These are phyloP conservation scores for Apostichopus leukothele DNA, from an alignment of 53 echinoderm and acorn worm genomes.

Conservation along the genomic window DNA sequence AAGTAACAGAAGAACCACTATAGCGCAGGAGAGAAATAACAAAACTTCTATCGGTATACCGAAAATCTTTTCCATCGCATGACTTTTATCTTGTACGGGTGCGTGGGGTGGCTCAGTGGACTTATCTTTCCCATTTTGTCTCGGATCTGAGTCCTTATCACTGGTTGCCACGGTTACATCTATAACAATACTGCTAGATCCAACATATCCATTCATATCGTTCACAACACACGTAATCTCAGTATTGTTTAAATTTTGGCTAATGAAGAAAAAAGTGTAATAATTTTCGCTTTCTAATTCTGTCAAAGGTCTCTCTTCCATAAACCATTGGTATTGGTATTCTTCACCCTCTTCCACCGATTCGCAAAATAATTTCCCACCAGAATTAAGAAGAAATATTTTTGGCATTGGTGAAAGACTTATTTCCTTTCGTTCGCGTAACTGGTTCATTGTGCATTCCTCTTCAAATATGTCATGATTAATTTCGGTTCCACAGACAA, in stretches of 20 bases:
- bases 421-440: slow-evolving; percentile 7
- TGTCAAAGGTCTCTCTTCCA: background rate
- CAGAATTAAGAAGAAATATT: background rate
- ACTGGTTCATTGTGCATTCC: slow-evolving; percentile 4
- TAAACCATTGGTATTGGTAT: slow-evolving; percentile 34
- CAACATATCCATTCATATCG: slow-evolving; percentile 50
- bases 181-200: slow-evolving; percentile 32
- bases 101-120: background rate
- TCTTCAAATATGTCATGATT: slow-evolving; percentile 6
- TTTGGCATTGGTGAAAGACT: background rate
- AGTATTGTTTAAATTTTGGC: slow-evolving; percentile 28
- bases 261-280: background rate
- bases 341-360: background rate
- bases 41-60: slow-evolving; percentile 33
- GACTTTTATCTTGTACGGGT: background rate
- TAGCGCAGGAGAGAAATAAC: background rate
- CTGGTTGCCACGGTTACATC: background rate
- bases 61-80: slow-evolving; percentile 1
- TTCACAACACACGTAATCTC: slow-evolving; percentile 51
- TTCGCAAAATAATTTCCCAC: background rate
- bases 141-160: background rate
- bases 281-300: background rate
- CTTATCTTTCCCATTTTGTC: background rate
- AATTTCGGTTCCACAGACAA: slow-evolving; percentile 28
- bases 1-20: slow-evolving; percentile 17